phyloP scores from a whole-genome alignment of 2,113 vertebrate genomes.

The Thalassarche chlororhynchos region DNA sequence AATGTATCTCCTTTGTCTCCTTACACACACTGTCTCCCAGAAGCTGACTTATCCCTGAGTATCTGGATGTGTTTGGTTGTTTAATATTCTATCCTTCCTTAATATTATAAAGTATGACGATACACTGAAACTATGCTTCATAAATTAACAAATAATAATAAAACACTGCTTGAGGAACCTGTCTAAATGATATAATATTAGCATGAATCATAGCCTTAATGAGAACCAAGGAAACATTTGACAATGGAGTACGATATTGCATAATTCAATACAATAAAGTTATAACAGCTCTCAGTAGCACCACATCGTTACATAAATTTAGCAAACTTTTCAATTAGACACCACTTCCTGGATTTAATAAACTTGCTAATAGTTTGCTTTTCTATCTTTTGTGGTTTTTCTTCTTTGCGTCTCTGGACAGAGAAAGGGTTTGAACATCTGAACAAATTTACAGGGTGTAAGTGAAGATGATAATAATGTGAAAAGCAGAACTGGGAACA shows the following conservation, averaged over 20 bases:
- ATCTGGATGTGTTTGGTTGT: neutral
- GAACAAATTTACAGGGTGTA: neutral
- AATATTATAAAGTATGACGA: neutral
- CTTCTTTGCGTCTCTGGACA: neutral
- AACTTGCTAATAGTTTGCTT: neutral
- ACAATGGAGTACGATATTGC: constrained; percentile 15
- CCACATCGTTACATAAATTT: constrained; percentile 26
- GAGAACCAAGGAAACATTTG: constrained; percentile 46
- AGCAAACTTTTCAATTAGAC: constrained; percentile 46
- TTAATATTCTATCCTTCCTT: constrained; percentile 27
- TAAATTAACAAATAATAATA: constrained; percentile 70
- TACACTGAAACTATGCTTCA: constrained; percentile 22
- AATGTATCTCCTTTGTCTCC: neutral
- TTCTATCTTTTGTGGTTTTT: neutral
- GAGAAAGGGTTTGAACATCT: neutral
- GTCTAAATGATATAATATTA: constrained; percentile 52
- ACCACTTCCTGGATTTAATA: neutral
- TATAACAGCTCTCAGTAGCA: constrained; percentile 5
- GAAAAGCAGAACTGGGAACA: constrained; percentile 10
- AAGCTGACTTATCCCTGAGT: constrained; percentile 2
- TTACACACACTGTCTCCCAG: neutral
- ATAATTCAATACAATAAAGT: constrained; percentile 48
- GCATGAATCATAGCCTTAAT: constrained; percentile 60
- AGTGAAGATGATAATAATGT: neutral
- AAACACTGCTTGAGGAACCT: constrained; percentile 55